Percentiles rank a stretch among this genome's conserved stretches.
These are phyloP conservation scores for Myzus persicae DNA, from an alignment of 1,140 invertebrate species.

Conservation along the genomic window DNA sequence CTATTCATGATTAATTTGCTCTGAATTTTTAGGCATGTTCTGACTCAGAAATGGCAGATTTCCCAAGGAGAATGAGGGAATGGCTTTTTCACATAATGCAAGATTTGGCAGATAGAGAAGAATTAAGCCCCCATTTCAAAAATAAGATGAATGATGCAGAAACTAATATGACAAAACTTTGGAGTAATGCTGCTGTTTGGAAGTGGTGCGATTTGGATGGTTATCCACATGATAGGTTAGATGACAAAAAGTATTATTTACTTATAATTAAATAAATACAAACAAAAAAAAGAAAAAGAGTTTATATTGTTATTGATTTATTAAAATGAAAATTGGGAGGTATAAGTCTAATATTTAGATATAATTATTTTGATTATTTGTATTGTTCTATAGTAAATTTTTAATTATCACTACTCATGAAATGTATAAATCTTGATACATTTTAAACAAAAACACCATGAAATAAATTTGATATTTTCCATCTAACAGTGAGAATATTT, in stretches of 20 bases:
- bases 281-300: not conserved
- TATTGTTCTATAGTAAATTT: not conserved
- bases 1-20: not conserved
- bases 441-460: too few species aligned
- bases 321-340: not conserved
- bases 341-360: not conserved
- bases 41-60: constrained; percentile 86
- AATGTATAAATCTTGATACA: not conserved
- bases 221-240: constrained; percentile 81
- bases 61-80: constrained; percentile 92
- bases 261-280: not conserved
- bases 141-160: constrained; percentile 89
- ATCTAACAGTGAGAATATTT: not conserved
- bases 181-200: constrained; percentile 93
- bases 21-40: constrained; percentile 74
- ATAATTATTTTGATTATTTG: not conserved
- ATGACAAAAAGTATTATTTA: not conserved
- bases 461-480: not conserved
- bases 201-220: constrained; percentile 96
- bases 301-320: not conserved
- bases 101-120: constrained; percentile 88
- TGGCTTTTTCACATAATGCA: constrained; percentile 97
- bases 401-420: not conserved
- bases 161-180: constrained; percentile 80
- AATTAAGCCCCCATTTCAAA: constrained; percentile 83